Percentiles rank a stretch among this genome's conserved stretches.
phyloP scores from a whole-genome alignment of 2,888 invertebrate genomes.

The Gymnoscelis rufifasciata region DNA sequence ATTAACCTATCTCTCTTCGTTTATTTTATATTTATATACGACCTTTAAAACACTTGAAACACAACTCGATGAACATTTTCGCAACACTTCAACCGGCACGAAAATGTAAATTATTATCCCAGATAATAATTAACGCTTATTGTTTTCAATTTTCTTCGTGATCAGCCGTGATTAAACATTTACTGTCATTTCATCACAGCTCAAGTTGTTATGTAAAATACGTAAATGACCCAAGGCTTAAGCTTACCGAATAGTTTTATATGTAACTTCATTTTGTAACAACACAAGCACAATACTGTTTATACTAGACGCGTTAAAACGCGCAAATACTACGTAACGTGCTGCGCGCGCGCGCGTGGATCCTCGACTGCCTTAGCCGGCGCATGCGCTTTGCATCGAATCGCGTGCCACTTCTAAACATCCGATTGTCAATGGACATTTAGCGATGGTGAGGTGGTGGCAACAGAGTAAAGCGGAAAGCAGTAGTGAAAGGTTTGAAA shows the following conservation, averaged over 20 bases:
- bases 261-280: constrained; percentile 62
- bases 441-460: constrained; percentile 27
- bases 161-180: background rate
- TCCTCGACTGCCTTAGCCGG: constrained; percentile 55
- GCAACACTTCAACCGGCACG: constrained; percentile 3
- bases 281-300: constrained; percentile 42
- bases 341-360: constrained; percentile 61
- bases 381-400: constrained; percentile 43
- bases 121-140: constrained; percentile 24
- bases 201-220: background rate
- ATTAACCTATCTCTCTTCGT: too few species aligned
- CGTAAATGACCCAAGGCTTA: background rate
- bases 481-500: constrained; percentile 9
- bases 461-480: constrained; percentile 10
- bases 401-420: constrained; percentile 57
- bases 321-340: constrained; percentile 41
- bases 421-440: constrained; percentile 45
- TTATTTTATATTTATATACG: too few species aligned
- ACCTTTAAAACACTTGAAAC: too few species aligned
- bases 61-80: background rate
- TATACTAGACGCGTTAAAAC: constrained; percentile 23
- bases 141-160: constrained; percentile 17
- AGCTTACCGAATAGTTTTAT: constrained; percentile 65
- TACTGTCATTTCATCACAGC: background rate
- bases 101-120: constrained; percentile 17